phyloP scores from a whole-genome alignment of 2,113 vertebrate genomes.

The Urocynchramus pylzowi region DNA sequence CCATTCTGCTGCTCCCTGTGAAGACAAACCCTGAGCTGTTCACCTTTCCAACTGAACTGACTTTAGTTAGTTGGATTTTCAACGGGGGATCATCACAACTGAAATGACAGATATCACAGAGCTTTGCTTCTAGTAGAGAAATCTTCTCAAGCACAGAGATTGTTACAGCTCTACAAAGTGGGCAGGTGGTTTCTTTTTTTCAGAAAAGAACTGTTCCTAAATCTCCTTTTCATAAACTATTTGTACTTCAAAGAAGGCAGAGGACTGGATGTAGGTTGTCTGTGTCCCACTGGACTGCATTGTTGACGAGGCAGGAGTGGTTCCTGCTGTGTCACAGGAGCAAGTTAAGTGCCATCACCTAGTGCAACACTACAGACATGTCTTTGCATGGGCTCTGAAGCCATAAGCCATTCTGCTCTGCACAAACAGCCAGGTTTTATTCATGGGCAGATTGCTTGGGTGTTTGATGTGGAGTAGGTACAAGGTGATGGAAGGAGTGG shows the following conservation, averaged over 20 bases:
- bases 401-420: not conserved
- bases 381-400: not conserved
- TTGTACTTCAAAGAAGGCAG: not conserved
- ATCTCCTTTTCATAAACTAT: not conserved
- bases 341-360: not conserved
- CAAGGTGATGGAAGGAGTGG: not conserved
- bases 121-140: not conserved
- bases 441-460: not conserved
- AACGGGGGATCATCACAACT: not conserved
- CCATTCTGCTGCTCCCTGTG: not conserved
- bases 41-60: not conserved
- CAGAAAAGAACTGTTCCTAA: not conserved
- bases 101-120: not conserved
- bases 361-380: not conserved
- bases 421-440: not conserved
- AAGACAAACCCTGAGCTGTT: not conserved
- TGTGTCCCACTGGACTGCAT: not conserved
- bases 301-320: not conserved
- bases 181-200: too few species aligned
- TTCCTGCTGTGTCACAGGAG: not conserved
- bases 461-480: not conserved
- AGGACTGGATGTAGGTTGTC: not conserved
- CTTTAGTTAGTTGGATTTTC: not conserved
- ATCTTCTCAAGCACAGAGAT: not conserved
- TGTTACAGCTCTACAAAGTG: not conserved